Conservation (phyloP, 2,888 invertebrate genomes). For the Amiota mariae region DNA sequence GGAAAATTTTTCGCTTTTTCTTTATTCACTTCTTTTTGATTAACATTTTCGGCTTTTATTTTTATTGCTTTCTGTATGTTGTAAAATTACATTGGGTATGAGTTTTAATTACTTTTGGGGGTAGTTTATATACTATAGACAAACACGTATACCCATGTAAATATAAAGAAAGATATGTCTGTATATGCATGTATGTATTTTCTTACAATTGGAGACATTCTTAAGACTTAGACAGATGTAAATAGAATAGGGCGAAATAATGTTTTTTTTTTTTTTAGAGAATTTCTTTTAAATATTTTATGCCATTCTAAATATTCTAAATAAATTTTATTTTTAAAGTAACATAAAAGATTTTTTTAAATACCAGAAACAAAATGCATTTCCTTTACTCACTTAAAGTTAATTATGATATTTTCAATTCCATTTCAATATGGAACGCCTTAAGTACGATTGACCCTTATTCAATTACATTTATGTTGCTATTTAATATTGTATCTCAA, state of each 20-base stretch:
- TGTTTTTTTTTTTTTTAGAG: not conserved
- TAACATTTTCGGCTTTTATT: slow-evolving; percentile 54
- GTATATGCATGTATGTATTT: not conserved
- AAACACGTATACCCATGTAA: not conserved
- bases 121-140: slow-evolving; percentile 51
- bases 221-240: not conserved
- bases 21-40: slow-evolving; percentile 58
- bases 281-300: not conserved
- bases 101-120: slow-evolving; percentile 65
- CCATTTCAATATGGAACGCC: slow-evolving; percentile 29
- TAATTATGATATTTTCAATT: slow-evolving; percentile 19
- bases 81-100: slow-evolving; percentile 38
- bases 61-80: slow-evolving; percentile 13
- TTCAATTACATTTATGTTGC: slow-evolving; percentile 55
- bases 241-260: not conserved
- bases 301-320: too few species aligned
- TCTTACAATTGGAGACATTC: not conserved
- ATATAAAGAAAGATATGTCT: not conserved
- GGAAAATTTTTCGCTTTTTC: slow-evolving; percentile 52
- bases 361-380: not conserved
- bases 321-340: too few species aligned
- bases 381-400: not conserved
- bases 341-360: too few species aligned
- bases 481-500: slow-evolving; percentile 39
- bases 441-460: slow-evolving; percentile 39